Conservation (phyloP, 2,888 invertebrate species). For the Hedychridium roseum region DNA sequence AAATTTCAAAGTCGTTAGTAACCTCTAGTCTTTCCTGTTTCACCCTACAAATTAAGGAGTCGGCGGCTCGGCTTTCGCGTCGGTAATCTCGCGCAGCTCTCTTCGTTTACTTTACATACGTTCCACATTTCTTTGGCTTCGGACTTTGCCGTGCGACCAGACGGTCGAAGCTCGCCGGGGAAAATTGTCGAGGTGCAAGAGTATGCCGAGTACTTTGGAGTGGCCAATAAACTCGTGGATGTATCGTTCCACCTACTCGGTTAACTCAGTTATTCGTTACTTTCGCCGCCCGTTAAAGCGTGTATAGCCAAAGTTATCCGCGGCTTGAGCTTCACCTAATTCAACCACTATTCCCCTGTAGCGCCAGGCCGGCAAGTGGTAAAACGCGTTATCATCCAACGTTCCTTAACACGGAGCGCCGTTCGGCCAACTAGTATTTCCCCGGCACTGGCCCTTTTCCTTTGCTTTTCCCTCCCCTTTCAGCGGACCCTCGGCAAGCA, state of each 20-base stretch:
- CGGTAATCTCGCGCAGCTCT: slow-evolving; percentile 15
- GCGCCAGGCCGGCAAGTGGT: slow-evolving; percentile 1
- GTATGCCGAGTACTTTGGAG: slow-evolving; percentile 9
- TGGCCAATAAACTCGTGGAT: slow-evolving; percentile 22
- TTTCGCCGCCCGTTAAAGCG: slow-evolving; percentile 28
- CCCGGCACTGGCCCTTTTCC: too few relatives aligned
- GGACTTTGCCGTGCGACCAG: background rate
- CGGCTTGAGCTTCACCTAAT: background rate
- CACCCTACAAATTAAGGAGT: too few relatives aligned
- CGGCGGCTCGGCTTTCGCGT: slow-evolving; percentile 8
- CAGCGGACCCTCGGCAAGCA: too few relatives aligned
- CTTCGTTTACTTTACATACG: slow-evolving; percentile 4
- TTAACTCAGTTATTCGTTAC: slow-evolving; percentile 32
- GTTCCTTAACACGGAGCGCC: slow-evolving; percentile 16
- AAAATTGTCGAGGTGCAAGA: background rate
- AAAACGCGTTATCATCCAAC: slow-evolving; percentile 24
- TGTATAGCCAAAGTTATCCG: slow-evolving; percentile 25
- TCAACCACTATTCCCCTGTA: background rate
- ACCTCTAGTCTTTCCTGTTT: too few relatives aligned
- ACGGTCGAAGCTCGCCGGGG: background rate
- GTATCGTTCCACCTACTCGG: slow-evolving; percentile 24
- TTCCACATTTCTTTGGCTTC: too few relatives aligned
- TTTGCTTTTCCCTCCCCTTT: too few relatives aligned
- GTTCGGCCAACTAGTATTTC: too few relatives aligned
- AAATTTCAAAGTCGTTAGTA: too few relatives aligned